phyloP scores from a whole-genome alignment of 2,888 invertebrate species.

The Thymelicus lineola region DNA sequence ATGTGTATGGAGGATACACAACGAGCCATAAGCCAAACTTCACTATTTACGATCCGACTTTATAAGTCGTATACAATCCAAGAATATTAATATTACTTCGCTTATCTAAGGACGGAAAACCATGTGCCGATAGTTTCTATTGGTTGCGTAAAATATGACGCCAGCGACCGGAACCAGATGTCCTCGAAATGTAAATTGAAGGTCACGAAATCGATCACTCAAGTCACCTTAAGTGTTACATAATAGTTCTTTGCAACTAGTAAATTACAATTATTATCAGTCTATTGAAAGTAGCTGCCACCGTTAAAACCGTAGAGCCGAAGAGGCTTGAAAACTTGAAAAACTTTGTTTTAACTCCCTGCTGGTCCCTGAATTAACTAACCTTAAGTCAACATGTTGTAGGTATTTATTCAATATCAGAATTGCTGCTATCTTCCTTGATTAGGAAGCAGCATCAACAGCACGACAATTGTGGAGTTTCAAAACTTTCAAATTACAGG shows the following conservation, averaged over 20 bases:
- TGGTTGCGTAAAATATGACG: constrained; percentile 10
- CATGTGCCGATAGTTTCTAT: constrained; percentile 10
- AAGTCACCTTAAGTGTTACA: background rate
- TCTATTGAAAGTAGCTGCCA: no score
- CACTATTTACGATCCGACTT: background rate
- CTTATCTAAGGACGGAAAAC: constrained; percentile 1
- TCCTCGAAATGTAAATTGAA: constrained; percentile 8
- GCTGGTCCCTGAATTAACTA: no score
- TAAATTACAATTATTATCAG: constrained; percentile 1
- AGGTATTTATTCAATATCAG: no score
- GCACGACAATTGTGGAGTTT: no score
- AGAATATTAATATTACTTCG: constrained; percentile 3
- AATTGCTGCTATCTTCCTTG: no score
- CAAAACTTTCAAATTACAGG: no score
- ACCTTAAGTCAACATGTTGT: no score
- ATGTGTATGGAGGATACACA: background rate
- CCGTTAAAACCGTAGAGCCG: no score
- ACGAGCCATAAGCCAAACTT: background rate
- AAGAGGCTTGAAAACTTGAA: no score
- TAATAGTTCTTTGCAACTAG: constrained; percentile 1
- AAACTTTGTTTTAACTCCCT: no score
- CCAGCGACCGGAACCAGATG: constrained; percentile 1
- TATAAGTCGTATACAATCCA: constrained; percentile 1
- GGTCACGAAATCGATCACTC: constrained; percentile 12
- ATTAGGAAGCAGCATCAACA: no score